Percentiles rank a stretch among this genome's conserved stretches.
Evolutionary conservation across 2,888 invertebrate genomes (phyloP).

Genomic region (Drosophila siamana): DNA sequence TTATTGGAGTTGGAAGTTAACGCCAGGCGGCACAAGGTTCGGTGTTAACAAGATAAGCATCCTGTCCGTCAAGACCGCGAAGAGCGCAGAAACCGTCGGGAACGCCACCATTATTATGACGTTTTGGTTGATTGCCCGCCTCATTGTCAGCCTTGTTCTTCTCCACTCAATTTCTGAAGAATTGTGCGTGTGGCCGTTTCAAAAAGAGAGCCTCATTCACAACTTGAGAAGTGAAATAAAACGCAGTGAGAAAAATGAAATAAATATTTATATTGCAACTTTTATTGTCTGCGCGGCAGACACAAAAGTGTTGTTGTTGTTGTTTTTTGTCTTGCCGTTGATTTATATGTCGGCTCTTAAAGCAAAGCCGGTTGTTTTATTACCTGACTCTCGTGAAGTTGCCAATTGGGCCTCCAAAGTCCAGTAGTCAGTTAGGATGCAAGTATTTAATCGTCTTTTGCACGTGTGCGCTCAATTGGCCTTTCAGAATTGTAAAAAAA

Average conservation of each 20-base stretch:
- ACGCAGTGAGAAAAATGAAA: constrained; percentile 9
- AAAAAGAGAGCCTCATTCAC: constrained; percentile 20
- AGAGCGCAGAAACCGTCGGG: constrained; percentile 35
- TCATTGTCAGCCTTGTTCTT: constrained; percentile 55
- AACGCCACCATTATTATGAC: constrained; percentile 83
- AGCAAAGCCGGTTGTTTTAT: constrained; percentile 69
- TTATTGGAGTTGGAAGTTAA: constrained; percentile 52
- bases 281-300: constrained; percentile 59
- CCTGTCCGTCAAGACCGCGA: constrained; percentile 45
- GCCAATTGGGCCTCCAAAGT: constrained; percentile 22
- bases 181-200: constrained; percentile 78
- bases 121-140: constrained; percentile 76
- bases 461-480: constrained; percentile 29
- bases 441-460: constrained; percentile 36
- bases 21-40: constrained; percentile 56
- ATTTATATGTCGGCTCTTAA: constrained; percentile 66
- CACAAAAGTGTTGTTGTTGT: constrained; percentile 36
- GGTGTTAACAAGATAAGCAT: constrained; percentile 76
- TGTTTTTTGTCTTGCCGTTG: constrained; percentile 52
- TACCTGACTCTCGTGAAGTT: constrained; percentile 27
- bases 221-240: constrained; percentile 4
- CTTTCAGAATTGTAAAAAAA: constrained; percentile 4
- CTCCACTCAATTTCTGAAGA: constrained; percentile 62
- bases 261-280: constrained; percentile 64
- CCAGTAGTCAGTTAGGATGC: constrained; percentile 53